A percentile compares a stretch with the other conserved stretches of the same genome.
Conservation (phyloP, 2,113 vertebrate genomes). For the Passer montanus region DNA sequence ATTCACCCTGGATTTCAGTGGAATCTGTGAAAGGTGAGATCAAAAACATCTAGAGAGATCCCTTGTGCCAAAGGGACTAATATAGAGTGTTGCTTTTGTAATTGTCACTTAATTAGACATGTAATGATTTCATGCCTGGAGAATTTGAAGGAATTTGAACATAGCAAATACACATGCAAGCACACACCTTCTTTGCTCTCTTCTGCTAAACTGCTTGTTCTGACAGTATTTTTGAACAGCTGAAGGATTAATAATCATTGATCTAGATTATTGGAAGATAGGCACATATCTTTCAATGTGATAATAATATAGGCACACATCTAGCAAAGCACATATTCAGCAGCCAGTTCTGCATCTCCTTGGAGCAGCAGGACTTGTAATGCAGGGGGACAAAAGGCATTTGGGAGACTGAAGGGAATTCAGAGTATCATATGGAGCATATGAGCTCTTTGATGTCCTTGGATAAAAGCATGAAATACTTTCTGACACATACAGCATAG, state of each 20-base stretch:
- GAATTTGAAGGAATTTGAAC: not conserved
- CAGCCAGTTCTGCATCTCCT: not conserved
- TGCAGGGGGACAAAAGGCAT: not conserved
- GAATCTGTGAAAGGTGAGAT: not conserved
- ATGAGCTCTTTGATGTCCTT: not conserved
- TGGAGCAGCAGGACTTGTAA: not conserved
- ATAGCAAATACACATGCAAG: not conserved
- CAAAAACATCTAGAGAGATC: not conserved
- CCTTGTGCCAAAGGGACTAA: not conserved
- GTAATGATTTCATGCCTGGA: constrained; percentile 13
- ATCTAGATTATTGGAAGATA: not conserved
- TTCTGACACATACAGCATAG: not conserved
- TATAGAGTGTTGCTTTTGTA: not conserved
- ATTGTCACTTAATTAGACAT: constrained; percentile 5
- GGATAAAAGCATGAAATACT: not conserved
- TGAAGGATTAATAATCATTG: not conserved
- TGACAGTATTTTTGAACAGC: not conserved
- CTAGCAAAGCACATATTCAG: not conserved
- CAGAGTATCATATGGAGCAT: fast-evolving
- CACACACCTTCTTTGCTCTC: not conserved
- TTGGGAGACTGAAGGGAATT: not conserved
- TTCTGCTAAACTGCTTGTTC: not conserved
- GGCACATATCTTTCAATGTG: not conserved
- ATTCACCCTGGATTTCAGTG: not conserved
- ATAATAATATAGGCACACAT: not conserved